A percentile compares a stretch with the other conserved stretches of the same genome.
Evolutionary conservation across 2,113 vertebrate genomes (phyloP).

Genomic region (Balaenoptera acutorostrata): DNA sequence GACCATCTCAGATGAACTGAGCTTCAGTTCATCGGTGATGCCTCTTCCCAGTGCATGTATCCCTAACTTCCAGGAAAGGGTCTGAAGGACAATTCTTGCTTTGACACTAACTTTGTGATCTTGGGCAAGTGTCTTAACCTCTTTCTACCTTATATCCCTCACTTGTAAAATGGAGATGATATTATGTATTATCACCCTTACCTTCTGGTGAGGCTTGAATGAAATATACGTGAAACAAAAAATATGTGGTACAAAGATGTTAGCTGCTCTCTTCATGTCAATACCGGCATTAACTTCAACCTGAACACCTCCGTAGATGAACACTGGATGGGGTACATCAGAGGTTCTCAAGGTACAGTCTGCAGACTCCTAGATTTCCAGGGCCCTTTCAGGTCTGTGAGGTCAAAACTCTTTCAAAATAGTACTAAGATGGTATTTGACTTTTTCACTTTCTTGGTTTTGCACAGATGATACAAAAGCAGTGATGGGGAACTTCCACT

Average conservation of each 20-base stretch:
- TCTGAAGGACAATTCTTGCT: not conserved
- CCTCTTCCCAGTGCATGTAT: not conserved
- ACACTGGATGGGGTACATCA: not conserved
- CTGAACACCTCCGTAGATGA: not conserved
- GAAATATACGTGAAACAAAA: not conserved
- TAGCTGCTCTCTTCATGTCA: not conserved
- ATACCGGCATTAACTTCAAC: not conserved
- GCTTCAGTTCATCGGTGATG: not conserved
- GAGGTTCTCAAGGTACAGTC: not conserved
- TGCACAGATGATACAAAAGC: not conserved
- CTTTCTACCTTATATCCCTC: not conserved
- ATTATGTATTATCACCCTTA: not conserved
- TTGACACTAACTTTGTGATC: not conserved
- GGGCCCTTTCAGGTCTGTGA: not conserved
- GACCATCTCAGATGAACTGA: not conserved
- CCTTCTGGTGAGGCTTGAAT: not conserved
- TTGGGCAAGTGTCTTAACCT: not conserved
- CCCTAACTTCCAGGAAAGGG: not conserved
- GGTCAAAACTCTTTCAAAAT: not conserved
- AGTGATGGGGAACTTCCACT: not conserved
- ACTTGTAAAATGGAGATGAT: not conserved
- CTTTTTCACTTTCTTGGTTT: not conserved
- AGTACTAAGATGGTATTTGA: not conserved
- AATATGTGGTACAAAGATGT: not conserved
- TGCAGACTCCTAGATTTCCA: not conserved